These are phyloP conservation scores for Drosophila sordidapex DNA, from an alignment of 2,888 invertebrate species.

Conservation along the genomic window DNA sequence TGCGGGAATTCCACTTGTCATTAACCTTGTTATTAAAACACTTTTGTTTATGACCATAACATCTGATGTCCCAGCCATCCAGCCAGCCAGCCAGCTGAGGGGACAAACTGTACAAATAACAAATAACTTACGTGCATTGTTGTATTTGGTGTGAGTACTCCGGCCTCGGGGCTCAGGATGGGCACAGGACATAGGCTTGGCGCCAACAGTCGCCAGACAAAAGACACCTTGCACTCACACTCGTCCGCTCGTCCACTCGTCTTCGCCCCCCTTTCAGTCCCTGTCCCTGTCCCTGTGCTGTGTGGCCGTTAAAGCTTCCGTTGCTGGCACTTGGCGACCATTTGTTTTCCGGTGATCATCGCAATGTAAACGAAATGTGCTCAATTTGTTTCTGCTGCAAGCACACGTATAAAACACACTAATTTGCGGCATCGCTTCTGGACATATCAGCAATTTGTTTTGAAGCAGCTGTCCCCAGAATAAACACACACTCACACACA, in stretches of 20 bases:
- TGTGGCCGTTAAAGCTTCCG: conserved; percentile 52
- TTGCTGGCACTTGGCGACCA: conserved; percentile 56
- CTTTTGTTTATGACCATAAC: conserved; percentile 79
- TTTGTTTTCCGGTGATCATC: conserved; percentile 81
- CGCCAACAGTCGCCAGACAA: conserved; percentile 26
- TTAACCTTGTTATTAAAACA: conserved; percentile 83
- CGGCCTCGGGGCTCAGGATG: neutral
- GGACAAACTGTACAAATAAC: conserved; percentile 76
- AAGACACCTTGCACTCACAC: conserved; percentile 21
- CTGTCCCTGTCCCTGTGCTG: conserved; percentile 18
- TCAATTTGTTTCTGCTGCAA: conserved; percentile 74
- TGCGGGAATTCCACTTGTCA: conserved; percentile 80
- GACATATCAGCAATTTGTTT: conserved; percentile 79
- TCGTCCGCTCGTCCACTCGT: neutral
- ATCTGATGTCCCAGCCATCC: conserved; percentile 76
- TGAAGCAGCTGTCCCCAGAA: conserved; percentile 75
- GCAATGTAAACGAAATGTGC: conserved; percentile 76
- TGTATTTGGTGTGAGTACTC: conserved; percentile 5
- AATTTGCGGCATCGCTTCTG: conserved; percentile 81
- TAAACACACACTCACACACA: conserved; percentile 8
- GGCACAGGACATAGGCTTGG: conserved; percentile 12
- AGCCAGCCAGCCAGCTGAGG: conserved; percentile 24
- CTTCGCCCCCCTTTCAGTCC: neutral
- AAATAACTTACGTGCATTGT: conserved; percentile 81
- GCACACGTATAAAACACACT: conserved; percentile 77